Percentiles rank a stretch among this genome's conserved stretches.
Conservation (phyloP, 1,140 invertebrate genomes). For the Euschistus heros region DNA sequence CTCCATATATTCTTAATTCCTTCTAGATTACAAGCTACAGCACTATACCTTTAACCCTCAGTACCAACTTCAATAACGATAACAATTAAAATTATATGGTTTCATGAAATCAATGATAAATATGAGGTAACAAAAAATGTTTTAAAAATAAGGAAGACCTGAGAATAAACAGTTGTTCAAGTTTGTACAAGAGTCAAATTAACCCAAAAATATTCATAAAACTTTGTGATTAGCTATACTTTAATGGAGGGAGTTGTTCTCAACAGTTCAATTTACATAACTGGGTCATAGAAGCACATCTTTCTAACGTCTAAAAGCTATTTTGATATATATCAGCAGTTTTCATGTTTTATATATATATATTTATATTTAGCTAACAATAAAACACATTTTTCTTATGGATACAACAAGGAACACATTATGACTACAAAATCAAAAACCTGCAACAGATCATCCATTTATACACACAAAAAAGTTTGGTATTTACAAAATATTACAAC, state of each 20-base stretch:
- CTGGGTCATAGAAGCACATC: conserved; percentile 16
- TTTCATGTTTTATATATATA: conserved; percentile 16
- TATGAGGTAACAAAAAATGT: conserved; percentile 10
- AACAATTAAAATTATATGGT: conserved; percentile 14
- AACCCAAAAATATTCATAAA: background rate
- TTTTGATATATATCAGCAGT: conserved; percentile 11
- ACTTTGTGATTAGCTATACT: conserved; percentile 1
- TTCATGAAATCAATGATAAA: conserved; percentile 3
- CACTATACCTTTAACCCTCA: conserved; percentile 13
- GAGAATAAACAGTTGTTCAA: background rate
- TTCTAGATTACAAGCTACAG: background rate
- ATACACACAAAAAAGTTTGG: conserved; percentile 22
- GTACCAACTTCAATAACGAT: conserved; percentile 15
- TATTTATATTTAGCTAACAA: conserved; percentile 16
- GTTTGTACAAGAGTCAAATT: background rate
- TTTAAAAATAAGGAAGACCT: background rate
- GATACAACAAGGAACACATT: conserved; percentile 23
- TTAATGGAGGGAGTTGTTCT: conserved; percentile 19
- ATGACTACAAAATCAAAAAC: conserved; percentile 21
- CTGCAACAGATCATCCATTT: conserved; percentile 9
- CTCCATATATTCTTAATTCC: background rate
- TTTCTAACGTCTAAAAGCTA: conserved; percentile 17
- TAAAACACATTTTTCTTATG: conserved; percentile 17
- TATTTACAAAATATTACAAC: conserved; percentile 33
- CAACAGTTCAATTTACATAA: conserved; percentile 16